Evolutionary conservation across 2,797 vertebrate species (phyloP).

Genomic region (Melanotaenia trifasciata): DNA sequence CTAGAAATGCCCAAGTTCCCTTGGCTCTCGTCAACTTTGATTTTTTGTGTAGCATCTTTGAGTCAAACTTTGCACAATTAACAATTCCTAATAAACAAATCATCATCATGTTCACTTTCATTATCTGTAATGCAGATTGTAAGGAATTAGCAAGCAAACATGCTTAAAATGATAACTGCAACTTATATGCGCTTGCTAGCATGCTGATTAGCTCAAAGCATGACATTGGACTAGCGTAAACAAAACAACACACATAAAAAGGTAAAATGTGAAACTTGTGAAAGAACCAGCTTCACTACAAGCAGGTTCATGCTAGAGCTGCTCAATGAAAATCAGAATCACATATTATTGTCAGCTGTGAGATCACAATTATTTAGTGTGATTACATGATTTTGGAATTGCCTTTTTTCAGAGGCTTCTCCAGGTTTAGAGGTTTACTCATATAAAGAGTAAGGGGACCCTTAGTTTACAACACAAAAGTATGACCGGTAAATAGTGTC

Average conservation of each 20-base stretch:
- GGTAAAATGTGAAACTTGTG: neutral
- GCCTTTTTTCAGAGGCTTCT: too few species aligned
- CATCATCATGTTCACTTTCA: neutral
- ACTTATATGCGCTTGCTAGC: neutral
- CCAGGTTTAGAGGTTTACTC: neutral
- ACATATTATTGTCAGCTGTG: neutral
- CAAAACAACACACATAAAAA: neutral
- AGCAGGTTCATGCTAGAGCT: neutral
- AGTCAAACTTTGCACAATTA: neutral
- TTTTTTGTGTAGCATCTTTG: neutral
- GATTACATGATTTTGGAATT: neutral
- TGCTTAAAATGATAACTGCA: neutral
- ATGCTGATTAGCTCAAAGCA: neutral
- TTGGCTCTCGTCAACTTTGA: neutral
- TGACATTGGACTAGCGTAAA: neutral
- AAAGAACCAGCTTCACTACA: neutral
- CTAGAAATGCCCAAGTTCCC: neutral
- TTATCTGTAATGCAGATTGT: neutral
- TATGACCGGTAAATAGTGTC: neutral
- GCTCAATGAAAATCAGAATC: neutral
- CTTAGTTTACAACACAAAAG: neutral
- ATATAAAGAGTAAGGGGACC: neutral
- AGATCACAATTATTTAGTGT: neutral
- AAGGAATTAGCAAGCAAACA: neutral
- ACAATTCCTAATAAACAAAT: neutral